Evolutionary conservation across 2,888 invertebrate species (phyloP), one percentile per base, ranked within the genome.

Genomic region (Lithophane semibrunnea): DNA sequence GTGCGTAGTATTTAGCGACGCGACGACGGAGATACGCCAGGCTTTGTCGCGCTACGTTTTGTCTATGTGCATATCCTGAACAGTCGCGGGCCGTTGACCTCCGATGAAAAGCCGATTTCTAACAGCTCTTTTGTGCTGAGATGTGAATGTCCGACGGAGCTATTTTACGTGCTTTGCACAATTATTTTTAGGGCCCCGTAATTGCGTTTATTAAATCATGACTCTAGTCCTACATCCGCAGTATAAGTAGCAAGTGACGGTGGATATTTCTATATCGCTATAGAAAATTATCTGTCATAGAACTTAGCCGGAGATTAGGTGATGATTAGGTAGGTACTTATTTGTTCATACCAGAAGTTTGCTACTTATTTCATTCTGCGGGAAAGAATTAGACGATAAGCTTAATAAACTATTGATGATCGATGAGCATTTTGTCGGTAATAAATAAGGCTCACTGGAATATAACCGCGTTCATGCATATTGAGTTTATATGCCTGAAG

Each of bases 31-130:
- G 89, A 90, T 92, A 90, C 87, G 86, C 82, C 79, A 85, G 82
- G 88, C 91, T 93, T 95, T 94, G 94, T 94, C 89, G 79, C 72
- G 81, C 91, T 88, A 87, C 89, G 91, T 93, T 95, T 95, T 95
- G 95, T 95, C 93, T 94, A 92, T 95, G 95, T 92, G 92, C 94
- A 94, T 92, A 95, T 96, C 95, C 95, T 96, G 95, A 94, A 95
- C 95, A 91, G 86, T 71, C 86, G 87, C 86, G 92, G 90, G 94
- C 88, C 92, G 91, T 90, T 90, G 94, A 95, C 93, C 95, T 92
- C 90, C 88, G 88, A 91, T 94, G 94, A 94, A 95, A 95, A 94
- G 94, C 92, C 87, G 91, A 94, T 92, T 91, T 90, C 92, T 91
- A 92, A 90, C 92, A 91, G 87, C 90, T 88, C 90, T 89, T 91